Evolutionary conservation across 2,113 vertebrate genomes (phyloP).

Genomic region (Gallinago jamesoni): DNA sequence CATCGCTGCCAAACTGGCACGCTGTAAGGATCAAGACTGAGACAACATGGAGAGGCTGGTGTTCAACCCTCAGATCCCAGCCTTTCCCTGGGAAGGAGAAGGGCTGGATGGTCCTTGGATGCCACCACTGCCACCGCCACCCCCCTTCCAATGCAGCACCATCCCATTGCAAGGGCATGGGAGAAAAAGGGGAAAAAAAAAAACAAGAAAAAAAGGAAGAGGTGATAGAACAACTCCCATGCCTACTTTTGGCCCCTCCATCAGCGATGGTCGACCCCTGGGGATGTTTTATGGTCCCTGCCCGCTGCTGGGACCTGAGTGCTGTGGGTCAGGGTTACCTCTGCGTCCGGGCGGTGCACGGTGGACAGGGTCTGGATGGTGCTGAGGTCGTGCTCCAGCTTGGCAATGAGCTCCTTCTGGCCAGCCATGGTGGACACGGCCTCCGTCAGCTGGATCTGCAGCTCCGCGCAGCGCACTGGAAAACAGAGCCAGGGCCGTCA

Average conservation of each 20-base stretch:
- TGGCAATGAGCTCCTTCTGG: slow-evolving; percentile 91
- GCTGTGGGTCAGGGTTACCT: slow-evolving; percentile 61
- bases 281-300: rapidly evolving
- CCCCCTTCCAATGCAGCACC: background rate
- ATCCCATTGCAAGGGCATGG: rapidly evolving
- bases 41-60: rapidly evolving
- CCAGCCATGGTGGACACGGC: slow-evolving; percentile 76
- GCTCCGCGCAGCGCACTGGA: slow-evolving; percentile 85
- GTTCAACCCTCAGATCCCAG: background rate
- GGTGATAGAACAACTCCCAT: rapidly evolving
- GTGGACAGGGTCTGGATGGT: slow-evolving; percentile 87
- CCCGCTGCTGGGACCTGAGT: rapidly evolving
- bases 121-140: background rate
- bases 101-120: background rate
- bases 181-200: background rate
- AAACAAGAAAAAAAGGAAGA: no score
- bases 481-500: background rate
- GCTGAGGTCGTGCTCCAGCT: slow-evolving; percentile 93
- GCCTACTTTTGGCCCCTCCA: background rate
- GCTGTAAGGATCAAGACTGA: background rate
- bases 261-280: rapidly evolving
- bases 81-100: background rate
- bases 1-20: rapidly evolving
- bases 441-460: slow-evolving; percentile 86
- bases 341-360: slow-evolving; percentile 82